phyloP scores from a whole-genome alignment of 2,797 vertebrate species.

The Oryzias sinensis region DNA sequence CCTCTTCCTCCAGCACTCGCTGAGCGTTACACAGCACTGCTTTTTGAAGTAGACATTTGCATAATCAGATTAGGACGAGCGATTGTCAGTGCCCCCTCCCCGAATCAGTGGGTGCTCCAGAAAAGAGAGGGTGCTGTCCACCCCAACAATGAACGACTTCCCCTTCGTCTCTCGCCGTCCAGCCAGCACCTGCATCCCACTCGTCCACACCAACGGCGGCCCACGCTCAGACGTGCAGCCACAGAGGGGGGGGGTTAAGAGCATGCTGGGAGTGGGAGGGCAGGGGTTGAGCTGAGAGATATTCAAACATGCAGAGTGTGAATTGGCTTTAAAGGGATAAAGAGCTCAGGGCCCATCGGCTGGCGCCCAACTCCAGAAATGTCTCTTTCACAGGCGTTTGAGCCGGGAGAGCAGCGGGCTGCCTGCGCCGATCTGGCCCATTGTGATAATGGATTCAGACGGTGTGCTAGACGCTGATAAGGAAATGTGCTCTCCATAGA shows the following conservation, averaged over 20 bases:
- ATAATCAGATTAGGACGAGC: constrained; percentile 95
- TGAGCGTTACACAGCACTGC: constrained; percentile 85
- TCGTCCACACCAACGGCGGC: constrained; percentile 44
- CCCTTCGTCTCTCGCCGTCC: constrained; percentile 80
- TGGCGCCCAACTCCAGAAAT: constrained; percentile 85
- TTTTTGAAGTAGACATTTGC: constrained; percentile 98
- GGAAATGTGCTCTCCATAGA: constrained; percentile 83
- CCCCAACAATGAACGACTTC: constrained; percentile 71
- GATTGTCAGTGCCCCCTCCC: constrained; percentile 75
- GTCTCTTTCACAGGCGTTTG: constrained; percentile 84
- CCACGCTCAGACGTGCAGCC: constrained; percentile 36
- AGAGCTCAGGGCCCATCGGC: constrained; percentile 82
- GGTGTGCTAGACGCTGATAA: constrained; percentile 89
- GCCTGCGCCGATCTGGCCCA: constrained; percentile 84
- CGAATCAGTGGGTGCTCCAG: constrained; percentile 87
- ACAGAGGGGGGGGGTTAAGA: constrained; percentile 36
- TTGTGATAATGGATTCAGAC: constrained; percentile 89
- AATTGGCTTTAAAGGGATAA: constrained; percentile 89
- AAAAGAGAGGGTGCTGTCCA: constrained; percentile 84
- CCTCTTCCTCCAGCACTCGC: constrained; percentile 61
- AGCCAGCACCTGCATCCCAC: constrained; percentile 70
- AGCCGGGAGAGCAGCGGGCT: constrained; percentile 78
- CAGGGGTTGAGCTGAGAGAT: constrained; percentile 77
- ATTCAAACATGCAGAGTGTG: constrained; percentile 84
- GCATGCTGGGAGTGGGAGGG: constrained; percentile 64